phyloP scores from a whole-genome alignment of 2,797 vertebrate genomes.

The Esox lucius region DNA sequence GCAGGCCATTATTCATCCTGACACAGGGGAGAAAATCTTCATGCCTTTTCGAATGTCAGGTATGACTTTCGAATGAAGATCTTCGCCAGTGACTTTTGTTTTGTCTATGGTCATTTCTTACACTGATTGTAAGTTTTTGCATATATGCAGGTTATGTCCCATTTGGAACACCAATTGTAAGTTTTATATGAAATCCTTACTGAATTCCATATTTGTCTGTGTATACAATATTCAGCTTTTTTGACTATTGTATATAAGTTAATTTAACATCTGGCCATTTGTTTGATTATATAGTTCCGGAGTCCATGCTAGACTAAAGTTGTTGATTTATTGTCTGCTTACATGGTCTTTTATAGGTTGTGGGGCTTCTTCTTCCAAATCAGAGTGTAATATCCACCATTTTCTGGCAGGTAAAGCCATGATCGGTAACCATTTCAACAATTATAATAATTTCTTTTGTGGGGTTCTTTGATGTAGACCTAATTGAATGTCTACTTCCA shows the following conservation, averaged over 20 bases:
- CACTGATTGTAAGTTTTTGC: conserved; percentile 44
- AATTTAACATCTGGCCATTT: conserved; percentile 40
- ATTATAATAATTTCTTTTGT: conserved; percentile 34
- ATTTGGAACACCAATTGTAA: conserved; percentile 98
- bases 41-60: conserved; percentile 99
- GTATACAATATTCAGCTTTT: conserved; percentile 21
- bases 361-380: conserved; percentile 86
- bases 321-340: conserved; percentile 59
- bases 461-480: too few relatives aligned
- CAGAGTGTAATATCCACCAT: conserved; percentile 87
- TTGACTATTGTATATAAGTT: conserved; percentile 28
- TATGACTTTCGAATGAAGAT: conserved; percentile 74
- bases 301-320: conserved; percentile 22
- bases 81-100: conserved; percentile 38
- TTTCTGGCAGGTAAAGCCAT: conserved; percentile 86
- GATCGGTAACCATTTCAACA: conserved; percentile 18
- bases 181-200: conserved; percentile 64
- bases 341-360: conserved; percentile 77
- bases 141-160: conserved; percentile 90
- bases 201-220: conserved; percentile 33
- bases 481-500: too few relatives aligned
- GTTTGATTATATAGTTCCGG: conserved; percentile 21
- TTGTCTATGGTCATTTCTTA: conserved; percentile 17
- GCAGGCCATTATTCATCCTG: conserved; percentile 96
- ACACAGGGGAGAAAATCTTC: conserved; percentile 97